Evolutionary conservation across 2,888 invertebrate genomes (phyloP).

Genomic region (Spodoptera picta): DNA sequence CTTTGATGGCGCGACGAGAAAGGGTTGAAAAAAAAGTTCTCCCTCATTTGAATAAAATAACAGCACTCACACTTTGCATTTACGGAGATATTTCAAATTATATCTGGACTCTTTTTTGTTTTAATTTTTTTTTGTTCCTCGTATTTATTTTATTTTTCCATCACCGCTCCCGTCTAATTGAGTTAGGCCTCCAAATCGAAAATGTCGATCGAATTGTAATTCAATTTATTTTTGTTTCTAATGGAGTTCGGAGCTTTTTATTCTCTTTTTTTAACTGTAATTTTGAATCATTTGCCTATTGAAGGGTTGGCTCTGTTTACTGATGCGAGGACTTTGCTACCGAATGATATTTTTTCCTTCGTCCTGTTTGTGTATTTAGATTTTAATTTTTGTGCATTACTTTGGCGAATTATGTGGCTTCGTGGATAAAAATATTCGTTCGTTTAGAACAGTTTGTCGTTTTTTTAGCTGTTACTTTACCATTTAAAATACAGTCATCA

Average conservation of each 20-base stretch:
- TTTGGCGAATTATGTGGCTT: too few relatives aligned
- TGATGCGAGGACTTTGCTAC: conserved; percentile 61
- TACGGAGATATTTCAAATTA: conserved; percentile 89
- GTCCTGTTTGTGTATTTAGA: conserved; percentile 11
- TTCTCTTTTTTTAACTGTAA: conserved; percentile 80
- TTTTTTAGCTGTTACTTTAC: too few relatives aligned
- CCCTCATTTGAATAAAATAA: conserved; percentile 89
- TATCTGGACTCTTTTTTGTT: conserved; percentile 88
- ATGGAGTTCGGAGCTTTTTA: conserved; percentile 85
- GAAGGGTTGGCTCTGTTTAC: conserved; percentile 73
- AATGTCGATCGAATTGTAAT: conserved; percentile 88
- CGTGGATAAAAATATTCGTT: too few relatives aligned
- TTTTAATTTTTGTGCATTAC: conserved; percentile 15
- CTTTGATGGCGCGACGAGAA: conserved; percentile 87
- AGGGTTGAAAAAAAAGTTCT: conserved; percentile 86
- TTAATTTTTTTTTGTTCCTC: conserved; percentile 85
- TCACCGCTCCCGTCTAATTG: conserved; percentile 87
- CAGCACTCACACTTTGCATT: conserved; percentile 89
- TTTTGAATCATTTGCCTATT: conserved; percentile 81
- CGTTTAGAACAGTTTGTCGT: too few relatives aligned
- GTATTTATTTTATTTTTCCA: conserved; percentile 89
- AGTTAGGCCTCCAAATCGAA: conserved; percentile 88
- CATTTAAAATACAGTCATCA: too few relatives aligned
- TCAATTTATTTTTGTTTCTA: conserved; percentile 89
- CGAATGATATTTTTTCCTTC: conserved; percentile 56